A percentile compares a stretch with the other conserved stretches of the same genome.
Conservation (phyloP, 2,113 vertebrate species). For the Perognathus longimembris region DNA sequence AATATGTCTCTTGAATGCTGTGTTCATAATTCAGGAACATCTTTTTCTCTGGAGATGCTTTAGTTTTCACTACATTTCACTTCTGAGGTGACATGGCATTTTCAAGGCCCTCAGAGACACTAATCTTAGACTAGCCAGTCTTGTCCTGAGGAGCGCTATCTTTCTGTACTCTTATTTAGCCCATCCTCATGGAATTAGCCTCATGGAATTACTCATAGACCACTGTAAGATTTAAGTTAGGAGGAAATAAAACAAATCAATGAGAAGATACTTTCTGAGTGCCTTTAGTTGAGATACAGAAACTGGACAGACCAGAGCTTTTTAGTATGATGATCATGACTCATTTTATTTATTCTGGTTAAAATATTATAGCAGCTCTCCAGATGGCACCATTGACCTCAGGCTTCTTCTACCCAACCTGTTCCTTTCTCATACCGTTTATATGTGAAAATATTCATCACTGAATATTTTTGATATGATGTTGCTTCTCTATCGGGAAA, state of each 20-base stretch:
- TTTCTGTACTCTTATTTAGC: not conserved
- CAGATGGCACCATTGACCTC: not conserved
- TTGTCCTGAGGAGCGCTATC: not conserved
- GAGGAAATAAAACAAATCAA: conserved; percentile 36
- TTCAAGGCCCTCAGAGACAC: not conserved
- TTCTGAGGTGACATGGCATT: not conserved
- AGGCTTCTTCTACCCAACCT: not conserved
- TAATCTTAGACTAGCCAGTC: not conserved
- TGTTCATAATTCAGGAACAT: conserved; percentile 33
- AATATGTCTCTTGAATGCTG: not conserved
- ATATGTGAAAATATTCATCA: not conserved
- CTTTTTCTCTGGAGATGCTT: not conserved
- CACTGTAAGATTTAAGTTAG: conserved; percentile 26
- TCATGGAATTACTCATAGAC: conserved; percentile 19
- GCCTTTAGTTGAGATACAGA: not conserved
- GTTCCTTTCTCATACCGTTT: not conserved
- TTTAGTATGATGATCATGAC: not conserved
- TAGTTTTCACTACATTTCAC: not conserved
- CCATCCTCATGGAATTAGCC: conserved; percentile 1
- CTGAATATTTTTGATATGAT: not conserved
- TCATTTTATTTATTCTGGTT: not conserved
- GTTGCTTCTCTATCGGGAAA: not conserved
- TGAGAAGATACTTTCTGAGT: conserved; percentile 30
- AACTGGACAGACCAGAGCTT: no score
- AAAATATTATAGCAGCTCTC: conserved; percentile 15